These are phyloP conservation scores for Penaeus japonicus DNA, from an alignment of 1,140 invertebrate genomes.

Conservation along the genomic window DNA sequence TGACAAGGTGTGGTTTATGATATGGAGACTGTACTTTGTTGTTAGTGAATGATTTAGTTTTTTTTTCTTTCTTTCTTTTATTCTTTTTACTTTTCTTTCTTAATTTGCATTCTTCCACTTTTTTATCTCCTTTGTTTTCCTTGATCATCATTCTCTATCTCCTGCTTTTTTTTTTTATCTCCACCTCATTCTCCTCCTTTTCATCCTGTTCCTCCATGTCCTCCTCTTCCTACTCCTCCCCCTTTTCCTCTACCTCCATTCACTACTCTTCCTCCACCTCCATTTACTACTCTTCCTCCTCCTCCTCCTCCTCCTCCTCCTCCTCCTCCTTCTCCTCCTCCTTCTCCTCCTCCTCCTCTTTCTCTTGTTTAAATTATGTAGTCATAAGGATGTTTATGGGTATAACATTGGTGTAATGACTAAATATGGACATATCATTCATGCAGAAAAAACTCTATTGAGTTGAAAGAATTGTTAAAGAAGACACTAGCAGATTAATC, in stretches of 20 bases:
- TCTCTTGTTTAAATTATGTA: no score
- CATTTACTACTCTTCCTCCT: neutral
- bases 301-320: neutral
- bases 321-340: neutral
- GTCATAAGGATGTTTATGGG: no score
- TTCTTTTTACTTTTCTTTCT: neutral
- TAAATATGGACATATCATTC: no score
- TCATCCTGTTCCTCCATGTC: neutral
- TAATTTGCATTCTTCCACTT: neutral
- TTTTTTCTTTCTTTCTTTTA: neutral
- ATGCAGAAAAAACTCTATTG: no score
- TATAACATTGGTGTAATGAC: no score
- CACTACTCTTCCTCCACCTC: neutral
- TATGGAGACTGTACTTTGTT: no score
- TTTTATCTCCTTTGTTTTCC: neutral
- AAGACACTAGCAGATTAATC: no score
- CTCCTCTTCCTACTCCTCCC: neutral
- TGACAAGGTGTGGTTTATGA: no score
- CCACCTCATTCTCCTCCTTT: neutral
- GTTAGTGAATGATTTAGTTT: neutral
- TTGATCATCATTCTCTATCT: neutral
- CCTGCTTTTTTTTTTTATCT: neutral
- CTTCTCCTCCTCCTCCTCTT: neutral
- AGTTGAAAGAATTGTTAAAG: no score
- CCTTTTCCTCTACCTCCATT: neutral